These are phyloP conservation scores for Panagrolaimus sp. DNA, from an alignment of 1,140 invertebrate genomes.

Conservation along the genomic window DNA sequence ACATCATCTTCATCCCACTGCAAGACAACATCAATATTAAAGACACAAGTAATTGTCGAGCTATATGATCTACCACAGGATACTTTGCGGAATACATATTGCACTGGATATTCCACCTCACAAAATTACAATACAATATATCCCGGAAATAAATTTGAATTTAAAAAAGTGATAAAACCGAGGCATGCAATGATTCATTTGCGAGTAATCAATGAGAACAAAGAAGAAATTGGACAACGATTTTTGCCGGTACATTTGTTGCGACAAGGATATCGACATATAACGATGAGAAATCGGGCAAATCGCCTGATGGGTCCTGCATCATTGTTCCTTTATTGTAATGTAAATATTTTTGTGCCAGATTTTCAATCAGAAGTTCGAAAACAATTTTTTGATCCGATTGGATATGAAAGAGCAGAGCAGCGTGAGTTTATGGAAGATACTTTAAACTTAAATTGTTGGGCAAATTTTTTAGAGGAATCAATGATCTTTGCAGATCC, in stretches of 20 bases:
- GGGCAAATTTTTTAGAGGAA: too few relatives aligned
- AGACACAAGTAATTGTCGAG: slow-evolving; percentile 16
- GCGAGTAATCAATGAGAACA: slow-evolving; percentile 22
- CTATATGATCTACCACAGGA: slow-evolving; percentile 30
- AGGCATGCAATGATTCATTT: slow-evolving; percentile 36
- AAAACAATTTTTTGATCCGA: slow-evolving; percentile 28
- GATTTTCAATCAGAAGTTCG: slow-evolving; percentile 24
- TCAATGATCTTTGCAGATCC: too few relatives aligned
- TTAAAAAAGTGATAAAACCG: slow-evolving; percentile 38
- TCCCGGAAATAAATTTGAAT: slow-evolving; percentile 21
- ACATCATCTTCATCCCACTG: background rate
- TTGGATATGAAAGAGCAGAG: background rate
- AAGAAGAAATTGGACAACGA: slow-evolving; percentile 26
- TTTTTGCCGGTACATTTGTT: slow-evolving; percentile 31
- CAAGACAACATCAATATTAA: background rate
- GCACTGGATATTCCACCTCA: slow-evolving; percentile 6
- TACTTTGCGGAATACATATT: slow-evolving; percentile 23
- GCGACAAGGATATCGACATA: slow-evolving; percentile 32
- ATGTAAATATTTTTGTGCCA: slow-evolving; percentile 24
- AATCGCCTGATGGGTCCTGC: slow-evolving; percentile 28
- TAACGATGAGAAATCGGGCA: slow-evolving; percentile 24
- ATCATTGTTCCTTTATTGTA: slow-evolving; percentile 28
- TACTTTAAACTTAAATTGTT: too few relatives aligned
- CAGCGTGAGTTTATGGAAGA: too few relatives aligned
- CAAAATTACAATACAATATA: slow-evolving; percentile 25